These are phyloP conservation scores for Dysdera silvatica DNA, from an alignment of 1,140 invertebrate species.

Conservation along the genomic window DNA sequence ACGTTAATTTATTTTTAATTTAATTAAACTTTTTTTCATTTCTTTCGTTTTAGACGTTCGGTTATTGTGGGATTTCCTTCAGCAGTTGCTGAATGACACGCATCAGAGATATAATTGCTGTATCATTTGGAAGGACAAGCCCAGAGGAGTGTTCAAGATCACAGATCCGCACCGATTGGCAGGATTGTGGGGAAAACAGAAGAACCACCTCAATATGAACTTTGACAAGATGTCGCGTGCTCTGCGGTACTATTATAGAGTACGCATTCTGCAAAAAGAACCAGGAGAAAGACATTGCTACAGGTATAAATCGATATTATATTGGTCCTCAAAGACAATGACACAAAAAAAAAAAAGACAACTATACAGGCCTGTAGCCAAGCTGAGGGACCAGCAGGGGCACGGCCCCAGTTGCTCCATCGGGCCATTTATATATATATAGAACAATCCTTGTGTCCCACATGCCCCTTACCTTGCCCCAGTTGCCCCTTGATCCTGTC, in stretches of 20 bases:
- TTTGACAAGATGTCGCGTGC: slow-evolving; percentile 99
- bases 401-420: too few species aligned
- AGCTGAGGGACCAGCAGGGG: too few species aligned
- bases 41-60: slow-evolving; percentile 85
- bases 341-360: too few species aligned
- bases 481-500: too few species aligned
- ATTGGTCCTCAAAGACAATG: too few species aligned
- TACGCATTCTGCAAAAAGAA: slow-evolving; percentile 93
- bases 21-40: too few species aligned
- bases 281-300: slow-evolving; percentile 94
- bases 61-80: slow-evolving; percentile 90
- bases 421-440: too few species aligned
- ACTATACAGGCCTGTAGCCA: too few species aligned
- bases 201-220: slow-evolving; percentile 99
- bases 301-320: too few species aligned
- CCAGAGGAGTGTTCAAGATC: slow-evolving; percentile 89
- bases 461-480: too few species aligned
- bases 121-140: slow-evolving; percentile 86
- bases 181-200: slow-evolving; percentile 95
- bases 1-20: too few species aligned
- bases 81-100: slow-evolving; percentile 84
- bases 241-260: slow-evolving; percentile 93
- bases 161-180: slow-evolving; percentile 89
- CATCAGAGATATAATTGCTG: slow-evolving; percentile 77
- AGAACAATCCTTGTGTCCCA: too few species aligned